These are phyloP conservation scores for Mastacembelus armatus DNA, from an alignment of 2,797 vertebrate genomes.

Conservation along the genomic window DNA sequence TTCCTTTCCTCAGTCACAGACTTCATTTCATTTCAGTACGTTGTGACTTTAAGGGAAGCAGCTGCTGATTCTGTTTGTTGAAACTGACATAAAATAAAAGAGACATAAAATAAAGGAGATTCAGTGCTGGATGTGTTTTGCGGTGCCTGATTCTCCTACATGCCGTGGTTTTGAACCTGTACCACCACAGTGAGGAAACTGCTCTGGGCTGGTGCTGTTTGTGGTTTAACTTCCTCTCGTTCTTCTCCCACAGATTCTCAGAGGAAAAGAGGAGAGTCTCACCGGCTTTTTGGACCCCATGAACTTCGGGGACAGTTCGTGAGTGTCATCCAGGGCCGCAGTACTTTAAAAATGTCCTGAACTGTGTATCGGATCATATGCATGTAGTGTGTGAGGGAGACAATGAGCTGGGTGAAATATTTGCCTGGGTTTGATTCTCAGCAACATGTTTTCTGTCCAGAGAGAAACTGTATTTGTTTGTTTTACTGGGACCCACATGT, in stretches of 20 bases:
- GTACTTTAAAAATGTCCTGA: background rate
- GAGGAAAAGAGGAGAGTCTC: constrained; percentile 92
- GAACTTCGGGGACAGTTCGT: constrained; percentile 94
- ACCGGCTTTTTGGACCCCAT: constrained; percentile 93
- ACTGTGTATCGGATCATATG: too few relatives aligned
- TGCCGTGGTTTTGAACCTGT: background rate
- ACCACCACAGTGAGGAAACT: background rate
- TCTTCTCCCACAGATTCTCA: constrained; percentile 84
- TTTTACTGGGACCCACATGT: too few relatives aligned
- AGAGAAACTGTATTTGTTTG: too few relatives aligned
- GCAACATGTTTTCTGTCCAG: too few relatives aligned
- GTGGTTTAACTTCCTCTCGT: background rate
- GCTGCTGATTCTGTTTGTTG: too few relatives aligned
- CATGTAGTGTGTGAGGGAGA: too few relatives aligned
- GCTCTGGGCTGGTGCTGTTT: background rate
- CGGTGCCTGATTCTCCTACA: background rate
- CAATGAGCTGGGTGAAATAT: too few relatives aligned
- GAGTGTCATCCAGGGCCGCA: constrained; percentile 69
- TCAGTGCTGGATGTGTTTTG: background rate
- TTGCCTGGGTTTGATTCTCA: too few relatives aligned
- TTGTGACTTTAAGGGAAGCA: too few relatives aligned
- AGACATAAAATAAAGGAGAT: too few relatives aligned
- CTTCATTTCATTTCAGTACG: too few relatives aligned
- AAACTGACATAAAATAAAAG: too few relatives aligned
- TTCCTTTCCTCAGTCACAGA: background rate